A percentile compares a stretch with the other conserved stretches of the same genome.
Evolutionary conservation across 2,797 vertebrate species (phyloP).

Genomic region (Mionectes olivaceus): DNA sequence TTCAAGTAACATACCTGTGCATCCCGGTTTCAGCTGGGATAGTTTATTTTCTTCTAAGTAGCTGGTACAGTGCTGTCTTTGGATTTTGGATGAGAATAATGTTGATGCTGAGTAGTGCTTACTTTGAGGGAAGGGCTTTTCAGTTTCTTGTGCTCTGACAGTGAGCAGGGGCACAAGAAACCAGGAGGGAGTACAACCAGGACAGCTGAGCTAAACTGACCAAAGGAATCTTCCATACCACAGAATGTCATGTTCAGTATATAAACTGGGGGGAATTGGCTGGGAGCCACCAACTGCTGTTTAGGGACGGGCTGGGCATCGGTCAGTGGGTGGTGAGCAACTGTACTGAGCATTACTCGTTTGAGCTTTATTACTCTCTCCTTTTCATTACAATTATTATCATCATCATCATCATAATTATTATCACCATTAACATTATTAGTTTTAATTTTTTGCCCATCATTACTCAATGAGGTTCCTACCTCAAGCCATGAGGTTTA

Average conservation of each 20-base stretch:
- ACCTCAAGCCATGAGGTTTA: not conserved
- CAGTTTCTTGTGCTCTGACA: not conserved
- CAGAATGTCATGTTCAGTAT: not conserved
- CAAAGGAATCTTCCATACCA: not conserved
- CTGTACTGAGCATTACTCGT: not conserved
- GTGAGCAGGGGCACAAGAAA: not conserved
- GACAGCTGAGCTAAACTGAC: not conserved
- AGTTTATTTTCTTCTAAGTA: not conserved
- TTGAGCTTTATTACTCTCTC: not conserved
- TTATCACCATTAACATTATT: not conserved
- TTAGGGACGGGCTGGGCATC: not conserved
- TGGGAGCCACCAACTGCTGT: not conserved
- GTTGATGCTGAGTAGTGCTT: not conserved
- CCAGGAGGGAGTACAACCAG: not conserved
- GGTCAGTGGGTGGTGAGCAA: not conserved
- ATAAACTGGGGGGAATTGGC: not conserved
- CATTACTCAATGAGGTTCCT: not conserved
- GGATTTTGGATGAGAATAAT: not conserved
- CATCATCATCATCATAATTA: not conserved
- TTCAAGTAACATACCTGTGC: not conserved
- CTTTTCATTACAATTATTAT: not conserved
- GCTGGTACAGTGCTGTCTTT: not conserved
- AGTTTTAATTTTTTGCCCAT: not conserved
- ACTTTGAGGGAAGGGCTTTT: not conserved
- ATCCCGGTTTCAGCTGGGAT: not conserved